Conservation (phyloP, 2,797 vertebrate species). For the Hirundo rustica region DNA sequence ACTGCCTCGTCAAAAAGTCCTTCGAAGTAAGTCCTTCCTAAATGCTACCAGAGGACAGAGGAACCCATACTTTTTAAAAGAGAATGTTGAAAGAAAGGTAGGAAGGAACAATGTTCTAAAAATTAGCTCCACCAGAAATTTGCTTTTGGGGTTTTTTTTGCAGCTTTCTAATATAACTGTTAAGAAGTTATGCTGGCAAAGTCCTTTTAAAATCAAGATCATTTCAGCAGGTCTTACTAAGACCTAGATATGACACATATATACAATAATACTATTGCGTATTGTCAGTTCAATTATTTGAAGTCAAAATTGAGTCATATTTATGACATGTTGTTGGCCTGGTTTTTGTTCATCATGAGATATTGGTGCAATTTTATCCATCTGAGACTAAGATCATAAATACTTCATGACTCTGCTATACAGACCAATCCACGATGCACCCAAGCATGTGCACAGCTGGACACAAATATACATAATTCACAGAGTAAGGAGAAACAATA, state of each 20-base stretch:
- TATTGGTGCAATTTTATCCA: conserved; percentile 37
- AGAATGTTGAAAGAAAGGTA: background rate
- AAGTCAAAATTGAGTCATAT: conserved; percentile 24
- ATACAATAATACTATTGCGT: background rate
- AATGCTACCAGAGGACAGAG: background rate
- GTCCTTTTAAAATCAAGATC: conserved; percentile 31
- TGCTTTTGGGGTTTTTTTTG: background rate
- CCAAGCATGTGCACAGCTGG: conserved; percentile 21
- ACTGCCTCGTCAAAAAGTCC: background rate
- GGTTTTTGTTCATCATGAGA: conserved; percentile 44
- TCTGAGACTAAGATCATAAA: conserved; percentile 39
- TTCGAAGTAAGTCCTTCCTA: background rate
- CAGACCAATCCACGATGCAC: background rate
- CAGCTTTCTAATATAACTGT: background rate
- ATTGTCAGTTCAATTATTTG: background rate
- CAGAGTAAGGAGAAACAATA: background rate
- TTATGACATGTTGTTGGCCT: background rate
- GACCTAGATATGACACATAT: too few relatives aligned
- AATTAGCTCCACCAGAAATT: background rate
- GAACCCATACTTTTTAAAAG: background rate
- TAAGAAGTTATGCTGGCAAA: background rate
- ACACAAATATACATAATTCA: background rate
- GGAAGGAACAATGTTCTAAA: background rate
- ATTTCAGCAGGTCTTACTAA: background rate
- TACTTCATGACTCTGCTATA: conserved; percentile 17